Evolutionary conservation across 2,113 vertebrate genomes (phyloP).

Genomic region (Nibea albiflora): DNA sequence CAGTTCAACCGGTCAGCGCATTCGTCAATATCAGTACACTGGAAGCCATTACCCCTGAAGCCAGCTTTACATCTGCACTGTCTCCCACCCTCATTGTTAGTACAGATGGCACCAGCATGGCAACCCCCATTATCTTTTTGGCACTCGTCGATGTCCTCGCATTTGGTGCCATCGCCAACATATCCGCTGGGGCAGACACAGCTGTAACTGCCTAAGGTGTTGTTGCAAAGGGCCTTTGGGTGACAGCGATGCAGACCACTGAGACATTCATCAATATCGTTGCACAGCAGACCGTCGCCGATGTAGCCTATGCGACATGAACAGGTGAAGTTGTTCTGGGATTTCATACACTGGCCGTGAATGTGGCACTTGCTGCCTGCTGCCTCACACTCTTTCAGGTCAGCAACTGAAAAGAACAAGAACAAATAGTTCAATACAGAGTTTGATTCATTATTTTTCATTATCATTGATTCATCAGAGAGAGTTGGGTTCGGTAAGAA

Average conservation of each 20-base stretch:
- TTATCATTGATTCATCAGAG: no score
- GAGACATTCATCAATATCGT: constrained; percentile 84
- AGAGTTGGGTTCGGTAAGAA: background rate
- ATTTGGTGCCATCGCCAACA: constrained; percentile 79
- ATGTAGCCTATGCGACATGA: constrained; percentile 79
- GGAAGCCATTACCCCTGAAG: constrained; percentile 81
- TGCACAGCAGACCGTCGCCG: constrained; percentile 80
- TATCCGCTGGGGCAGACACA: constrained; percentile 83
- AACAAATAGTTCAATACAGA: background rate
- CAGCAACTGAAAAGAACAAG: constrained; percentile 59
- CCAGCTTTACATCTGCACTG: constrained; percentile 81
- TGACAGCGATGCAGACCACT: constrained; percentile 78
- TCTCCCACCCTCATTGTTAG: constrained; percentile 80
- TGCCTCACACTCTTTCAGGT: constrained; percentile 70
- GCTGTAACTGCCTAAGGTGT: constrained; percentile 82
- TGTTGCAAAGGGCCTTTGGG: constrained; percentile 76
- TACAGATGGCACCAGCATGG: constrained; percentile 78
- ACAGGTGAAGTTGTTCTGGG: constrained; percentile 70
- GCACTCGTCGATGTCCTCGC: constrained; percentile 85
- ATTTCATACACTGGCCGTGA: constrained; percentile 80
- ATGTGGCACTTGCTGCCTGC: constrained; percentile 77
- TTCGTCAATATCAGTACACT: constrained; percentile 83
- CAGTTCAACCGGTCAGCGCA: constrained; percentile 75
- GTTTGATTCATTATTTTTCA: background rate
- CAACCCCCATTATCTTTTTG: constrained; percentile 83